phyloP scores from a whole-genome alignment of 2,797 vertebrate species.

The Echiichthys vipera region DNA sequence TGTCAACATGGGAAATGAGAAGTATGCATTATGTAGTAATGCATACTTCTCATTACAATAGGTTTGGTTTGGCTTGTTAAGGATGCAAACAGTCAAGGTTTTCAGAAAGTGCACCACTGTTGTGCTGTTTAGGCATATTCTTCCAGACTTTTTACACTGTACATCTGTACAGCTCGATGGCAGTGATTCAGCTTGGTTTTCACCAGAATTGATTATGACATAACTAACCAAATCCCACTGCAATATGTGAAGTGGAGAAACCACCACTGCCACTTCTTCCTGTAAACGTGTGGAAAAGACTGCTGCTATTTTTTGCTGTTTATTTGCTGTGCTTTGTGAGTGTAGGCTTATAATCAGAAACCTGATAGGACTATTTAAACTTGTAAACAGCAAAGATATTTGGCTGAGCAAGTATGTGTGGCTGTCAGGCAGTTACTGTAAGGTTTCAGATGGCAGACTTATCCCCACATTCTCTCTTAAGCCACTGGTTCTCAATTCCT shows the following conservation, averaged over 20 bases:
- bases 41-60: slow-evolving; percentile 18
- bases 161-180: slow-evolving; percentile 9
- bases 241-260: background rate
- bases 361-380: slow-evolving; percentile 17
- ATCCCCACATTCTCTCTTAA: slow-evolving; percentile 41
- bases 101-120: background rate
- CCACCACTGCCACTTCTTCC: background rate
- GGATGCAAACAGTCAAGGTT: slow-evolving; percentile 12
- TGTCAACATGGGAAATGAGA: slow-evolving; percentile 25
- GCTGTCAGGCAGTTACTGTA: slow-evolving; percentile 28
- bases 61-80: background rate
- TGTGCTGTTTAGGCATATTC: background rate
- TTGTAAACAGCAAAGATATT: slow-evolving; percentile 46
- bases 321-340: background rate
- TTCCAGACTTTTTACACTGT: background rate
- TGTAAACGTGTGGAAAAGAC: background rate
- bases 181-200: background rate
- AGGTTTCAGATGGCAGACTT: slow-evolving; percentile 31
- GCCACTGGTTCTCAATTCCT: slow-evolving; percentile 19
- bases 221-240: slow-evolving; percentile 9
- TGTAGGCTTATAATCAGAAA: slow-evolving; percentile 8
- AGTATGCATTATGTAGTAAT: slow-evolving; percentile 14
- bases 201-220: background rate
- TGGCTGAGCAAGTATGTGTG: slow-evolving; percentile 31
- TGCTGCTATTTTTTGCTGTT: background rate